A percentile compares a stretch with the other conserved stretches of the same genome.
Conservation (phyloP, 2,888 invertebrate genomes). For the Lobophora halterata region DNA sequence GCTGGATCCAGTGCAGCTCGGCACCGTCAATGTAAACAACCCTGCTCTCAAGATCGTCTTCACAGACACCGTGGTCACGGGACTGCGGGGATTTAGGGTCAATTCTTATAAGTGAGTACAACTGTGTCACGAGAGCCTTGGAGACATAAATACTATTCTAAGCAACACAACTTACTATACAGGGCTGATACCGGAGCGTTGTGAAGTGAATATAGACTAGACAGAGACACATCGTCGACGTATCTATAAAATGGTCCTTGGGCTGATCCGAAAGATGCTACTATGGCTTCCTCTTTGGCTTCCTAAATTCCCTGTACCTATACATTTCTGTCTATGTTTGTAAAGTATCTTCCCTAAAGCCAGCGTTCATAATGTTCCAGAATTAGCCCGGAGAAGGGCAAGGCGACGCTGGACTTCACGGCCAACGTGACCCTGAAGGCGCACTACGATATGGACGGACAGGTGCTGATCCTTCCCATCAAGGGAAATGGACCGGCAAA, state of each 20-base stretch:
- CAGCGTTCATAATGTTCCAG: slow-evolving; percentile 45
- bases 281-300: no score
- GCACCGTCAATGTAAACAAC: slow-evolving; percentile 66
- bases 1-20: slow-evolving; percentile 71
- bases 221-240: no score
- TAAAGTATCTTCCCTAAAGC: no score
- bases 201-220: no score
- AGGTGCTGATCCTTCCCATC: slow-evolving; percentile 76
- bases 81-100: slow-evolving; percentile 58
- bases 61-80: slow-evolving; percentile 69
- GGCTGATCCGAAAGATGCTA: no score
- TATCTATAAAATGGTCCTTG: no score
- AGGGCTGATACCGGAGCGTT: no score
- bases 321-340: no score
- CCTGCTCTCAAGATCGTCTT: slow-evolving; percentile 68
- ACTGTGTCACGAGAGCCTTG: no score
- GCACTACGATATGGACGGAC: slow-evolving; percentile 75
- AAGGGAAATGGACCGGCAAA: slow-evolving; percentile 73
- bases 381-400: slow-evolving; percentile 56
- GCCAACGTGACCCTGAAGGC: slow-evolving; percentile 75
- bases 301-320: no score
- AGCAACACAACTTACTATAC: no score
- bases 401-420: slow-evolving; percentile 66
- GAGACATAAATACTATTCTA: no score
- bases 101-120: slow-evolving; percentile 66